Percentiles rank a stretch among this genome's conserved stretches.
These are phyloP conservation scores for Glareola pratincola DNA, from an alignment of 2,113 vertebrate genomes.

Conservation along the genomic window DNA sequence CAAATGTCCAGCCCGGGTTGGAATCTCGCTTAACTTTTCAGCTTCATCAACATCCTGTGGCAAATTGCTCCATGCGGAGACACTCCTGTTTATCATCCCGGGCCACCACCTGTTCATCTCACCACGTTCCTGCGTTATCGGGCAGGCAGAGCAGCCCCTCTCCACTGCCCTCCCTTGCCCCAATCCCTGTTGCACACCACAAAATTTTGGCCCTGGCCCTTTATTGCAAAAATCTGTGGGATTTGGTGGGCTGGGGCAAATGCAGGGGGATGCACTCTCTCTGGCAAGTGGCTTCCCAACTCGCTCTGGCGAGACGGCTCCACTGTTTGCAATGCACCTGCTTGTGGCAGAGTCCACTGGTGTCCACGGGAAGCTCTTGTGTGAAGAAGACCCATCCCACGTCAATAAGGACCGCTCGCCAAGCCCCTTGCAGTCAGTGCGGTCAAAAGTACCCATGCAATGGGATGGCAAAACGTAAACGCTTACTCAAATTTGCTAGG, in stretches of 20 bases:
- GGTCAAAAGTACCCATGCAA: neutral
- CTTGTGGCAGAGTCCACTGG: neutral
- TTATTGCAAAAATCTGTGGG: neutral
- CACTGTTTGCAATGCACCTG: neutral
- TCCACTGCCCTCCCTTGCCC: neutral
- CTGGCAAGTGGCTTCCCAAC: neutral
- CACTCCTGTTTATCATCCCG: neutral
- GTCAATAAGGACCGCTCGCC: rapidly evolving
- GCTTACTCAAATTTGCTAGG: neutral
- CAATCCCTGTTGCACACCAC: rapidly evolving
- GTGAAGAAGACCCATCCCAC: neutral
- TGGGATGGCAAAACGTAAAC: neutral
- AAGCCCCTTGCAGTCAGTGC: neutral
- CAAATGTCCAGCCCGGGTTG: neutral
- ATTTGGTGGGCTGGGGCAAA: neutral
- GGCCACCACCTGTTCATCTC: neutral
- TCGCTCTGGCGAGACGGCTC: neutral
- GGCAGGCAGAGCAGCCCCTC: neutral
- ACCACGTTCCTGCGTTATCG: neutral
- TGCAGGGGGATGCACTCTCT: no score
- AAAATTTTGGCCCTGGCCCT: neutral
- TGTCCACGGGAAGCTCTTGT: neutral
- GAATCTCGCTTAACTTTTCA: neutral
- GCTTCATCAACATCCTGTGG: slow-evolving; percentile 14
- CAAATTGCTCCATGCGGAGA: neutral